phyloP scores from a whole-genome alignment of 2,113 vertebrate species.

The Myodes glareolus region DNA sequence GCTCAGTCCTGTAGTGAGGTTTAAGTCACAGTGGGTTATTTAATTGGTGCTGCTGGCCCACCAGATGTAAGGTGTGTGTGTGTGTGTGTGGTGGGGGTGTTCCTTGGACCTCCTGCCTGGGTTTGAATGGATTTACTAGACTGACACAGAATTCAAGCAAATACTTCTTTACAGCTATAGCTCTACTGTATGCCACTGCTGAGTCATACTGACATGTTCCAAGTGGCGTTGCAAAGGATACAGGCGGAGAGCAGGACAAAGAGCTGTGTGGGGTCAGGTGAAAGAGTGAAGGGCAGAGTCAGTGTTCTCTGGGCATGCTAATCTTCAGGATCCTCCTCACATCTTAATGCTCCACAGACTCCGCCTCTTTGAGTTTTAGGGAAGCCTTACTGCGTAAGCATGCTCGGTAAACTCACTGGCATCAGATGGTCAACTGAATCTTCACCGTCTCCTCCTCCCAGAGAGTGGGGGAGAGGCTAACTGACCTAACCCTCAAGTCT shows the following conservation, averaged over 20 bases:
- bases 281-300: neutral
- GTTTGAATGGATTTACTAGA: neutral
- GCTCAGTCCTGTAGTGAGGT: neutral
- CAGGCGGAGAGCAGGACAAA: no score
- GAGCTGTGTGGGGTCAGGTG: neutral
- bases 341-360: no score
- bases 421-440: neutral
- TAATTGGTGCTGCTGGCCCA: neutral
- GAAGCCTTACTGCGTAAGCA: neutral
- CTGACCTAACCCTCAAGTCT: neutral
- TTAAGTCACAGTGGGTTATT: neutral
- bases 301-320: no score
- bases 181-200: no score
- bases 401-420: neutral
- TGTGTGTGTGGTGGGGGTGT: no score
- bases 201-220: neutral
- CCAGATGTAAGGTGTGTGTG: neutral
- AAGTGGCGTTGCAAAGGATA: no score
- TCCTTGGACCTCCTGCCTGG: neutral
- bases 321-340: neutral
- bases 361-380: neutral
- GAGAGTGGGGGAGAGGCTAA: neutral
- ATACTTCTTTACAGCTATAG: neutral
- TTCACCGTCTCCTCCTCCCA: neutral
- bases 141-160: neutral